Conservation (phyloP, 1,140 invertebrate genomes). For the Glomeris maerens region DNA sequence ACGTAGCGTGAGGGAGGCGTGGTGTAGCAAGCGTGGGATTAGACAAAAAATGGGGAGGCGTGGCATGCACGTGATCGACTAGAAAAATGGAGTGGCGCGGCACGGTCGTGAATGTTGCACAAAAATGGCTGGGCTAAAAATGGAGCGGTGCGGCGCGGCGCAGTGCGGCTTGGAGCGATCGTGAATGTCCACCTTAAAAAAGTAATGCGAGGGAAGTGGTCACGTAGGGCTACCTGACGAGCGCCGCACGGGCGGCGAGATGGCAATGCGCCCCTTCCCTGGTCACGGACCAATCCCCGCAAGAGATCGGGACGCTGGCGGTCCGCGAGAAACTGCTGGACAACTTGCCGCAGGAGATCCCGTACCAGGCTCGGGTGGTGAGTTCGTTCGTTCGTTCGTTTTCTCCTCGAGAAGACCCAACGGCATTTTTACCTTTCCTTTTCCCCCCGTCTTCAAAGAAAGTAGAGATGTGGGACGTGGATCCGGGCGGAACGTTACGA, state of each 20-base stretch:
- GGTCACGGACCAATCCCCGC: slow-evolving; percentile 53
- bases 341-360: slow-evolving; percentile 60
- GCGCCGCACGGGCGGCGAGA: slow-evolving; percentile 41
- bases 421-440: slow-evolving; percentile 1
- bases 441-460: slow-evolving; percentile 11
- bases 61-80: too few relatives aligned
- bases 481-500: slow-evolving; percentile 36
- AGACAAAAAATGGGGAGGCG: too few relatives aligned
- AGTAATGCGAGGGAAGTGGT: too few relatives aligned
- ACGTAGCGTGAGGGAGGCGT: too few relatives aligned
- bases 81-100: too few relatives aligned
- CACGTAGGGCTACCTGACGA: slow-evolving; percentile 57
- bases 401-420: neutral
- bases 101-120: too few relatives aligned
- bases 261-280: slow-evolving; percentile 50
- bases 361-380: slow-evolving; percentile 51
- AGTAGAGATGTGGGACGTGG: slow-evolving; percentile 21
- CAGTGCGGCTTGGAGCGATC: too few relatives aligned
- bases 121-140: too few relatives aligned
- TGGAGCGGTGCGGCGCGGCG: too few relatives aligned
- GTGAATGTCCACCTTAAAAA: too few relatives aligned
- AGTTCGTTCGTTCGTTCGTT: slow-evolving; percentile 35
- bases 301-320: slow-evolving; percentile 49
- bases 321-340: slow-evolving; percentile 67
- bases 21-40: too few relatives aligned